Base-by-base conservation (phyloP, 2,113 vertebrate species). In the Poicephalus meyeri region DNA sequence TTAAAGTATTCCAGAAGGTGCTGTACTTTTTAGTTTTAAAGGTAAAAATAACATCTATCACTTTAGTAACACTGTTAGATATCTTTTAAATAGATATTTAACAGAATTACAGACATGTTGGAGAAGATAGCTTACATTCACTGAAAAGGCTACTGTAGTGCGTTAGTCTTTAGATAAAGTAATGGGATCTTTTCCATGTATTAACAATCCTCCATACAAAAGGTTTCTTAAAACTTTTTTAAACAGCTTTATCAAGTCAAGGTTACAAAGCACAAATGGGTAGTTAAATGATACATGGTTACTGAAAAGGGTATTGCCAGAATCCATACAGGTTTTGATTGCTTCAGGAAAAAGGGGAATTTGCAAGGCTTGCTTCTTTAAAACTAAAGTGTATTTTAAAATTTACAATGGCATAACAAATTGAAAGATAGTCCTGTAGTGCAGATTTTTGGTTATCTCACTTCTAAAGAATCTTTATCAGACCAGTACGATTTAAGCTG, bases 11-110 rank as follows among this genome's bases (percentile, higher is more conserved):
- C 96, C 89, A 70, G 86, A 95, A 97, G 82, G 86, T 94, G 82
- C 68, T 37, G 41, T 31, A 93, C 88, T 73, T 95, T 91, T 88
- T 79, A n/a, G 92, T 96, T 97, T 93, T 95, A 79, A 97, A 95
- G 88, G 88, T 90, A 96, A 97, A 96, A 97, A 95, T 97, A 97
- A 94, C 87, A 96, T 94, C 87, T 92, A 95, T 93, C 68, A 91
- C 55, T 83, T 87, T 79, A 86, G 56, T 71, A 84, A 95, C 52
- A 69, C 83, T 83, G 73, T 94, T 97, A 70, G 66, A 91, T 73
- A 89, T 94, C 66, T 95, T 97, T 96, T 95, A 96, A 95, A 96
- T 88, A 96, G 91, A 86, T 93, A 86, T 63, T 96, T 91, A 86
- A 95, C 80, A 94, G 95, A 94, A 95, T 95, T 96, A 93, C 64